These are phyloP conservation scores for Aphelenchoides besseyi DNA, from an alignment of 1,140 invertebrate species.

Conservation along the genomic window DNA sequence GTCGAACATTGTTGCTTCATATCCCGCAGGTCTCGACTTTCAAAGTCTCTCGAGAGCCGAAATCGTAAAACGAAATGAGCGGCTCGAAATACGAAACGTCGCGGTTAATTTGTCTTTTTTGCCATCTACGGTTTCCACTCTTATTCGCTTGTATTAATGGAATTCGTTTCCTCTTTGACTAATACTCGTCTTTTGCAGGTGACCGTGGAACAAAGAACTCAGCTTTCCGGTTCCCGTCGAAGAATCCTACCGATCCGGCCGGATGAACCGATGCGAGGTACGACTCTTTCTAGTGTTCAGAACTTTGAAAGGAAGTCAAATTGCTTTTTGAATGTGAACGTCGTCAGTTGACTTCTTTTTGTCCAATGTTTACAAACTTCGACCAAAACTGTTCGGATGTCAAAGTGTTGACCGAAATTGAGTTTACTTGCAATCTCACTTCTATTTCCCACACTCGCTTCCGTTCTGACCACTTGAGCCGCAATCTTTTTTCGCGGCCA, in stretches of 20 bases:
- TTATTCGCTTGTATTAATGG: too few relatives aligned
- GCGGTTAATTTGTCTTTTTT: not conserved
- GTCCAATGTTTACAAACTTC: too few relatives aligned
- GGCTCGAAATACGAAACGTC: too few relatives aligned
- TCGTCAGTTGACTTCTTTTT: not conserved
- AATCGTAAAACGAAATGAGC: not conserved
- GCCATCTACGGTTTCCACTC: not conserved
- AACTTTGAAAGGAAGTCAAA: not conserved
- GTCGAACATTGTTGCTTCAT: not conserved
- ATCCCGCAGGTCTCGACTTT: not conserved
- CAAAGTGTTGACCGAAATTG: not conserved
- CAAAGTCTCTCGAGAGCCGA: not conserved
- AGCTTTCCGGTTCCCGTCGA: not conserved
- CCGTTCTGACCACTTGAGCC: not conserved
- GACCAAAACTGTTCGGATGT: too few relatives aligned
- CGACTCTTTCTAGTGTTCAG: too few relatives aligned
- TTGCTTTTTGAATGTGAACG: not conserved
- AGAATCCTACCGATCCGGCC: not conserved
- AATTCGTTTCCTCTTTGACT: too few relatives aligned
- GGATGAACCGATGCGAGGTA: too few relatives aligned
- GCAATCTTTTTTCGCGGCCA: not conserved
- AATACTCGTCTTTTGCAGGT: too few relatives aligned
- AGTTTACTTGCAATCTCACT: not conserved
- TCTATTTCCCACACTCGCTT: too few relatives aligned
- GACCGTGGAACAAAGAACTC: not conserved